phyloP scores from a whole-genome alignment of 2,113 vertebrate genomes.

The Phaethornis superciliosus region DNA sequence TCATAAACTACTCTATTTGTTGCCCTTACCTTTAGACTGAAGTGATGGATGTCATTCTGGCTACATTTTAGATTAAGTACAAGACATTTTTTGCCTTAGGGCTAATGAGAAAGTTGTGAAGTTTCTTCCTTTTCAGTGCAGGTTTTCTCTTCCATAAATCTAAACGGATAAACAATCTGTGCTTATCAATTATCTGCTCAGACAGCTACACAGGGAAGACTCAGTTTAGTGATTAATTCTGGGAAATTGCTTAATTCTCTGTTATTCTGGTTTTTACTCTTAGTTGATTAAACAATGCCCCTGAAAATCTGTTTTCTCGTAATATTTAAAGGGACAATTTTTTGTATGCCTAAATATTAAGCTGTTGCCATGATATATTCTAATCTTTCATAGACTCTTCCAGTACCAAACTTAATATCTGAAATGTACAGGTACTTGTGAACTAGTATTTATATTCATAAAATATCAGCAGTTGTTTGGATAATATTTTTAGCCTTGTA shows the following conservation, averaged over 20 bases:
- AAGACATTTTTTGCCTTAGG: not conserved
- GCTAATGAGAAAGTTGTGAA: not conserved
- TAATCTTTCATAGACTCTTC: not conserved
- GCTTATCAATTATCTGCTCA: not conserved
- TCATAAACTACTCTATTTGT: not conserved
- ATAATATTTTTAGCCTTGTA: not conserved
- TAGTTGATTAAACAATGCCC: not conserved
- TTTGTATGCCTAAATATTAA: not conserved
- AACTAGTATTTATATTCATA: not conserved
- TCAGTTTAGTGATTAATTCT: not conserved
- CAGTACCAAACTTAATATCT: not conserved
- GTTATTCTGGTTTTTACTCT: not conserved
- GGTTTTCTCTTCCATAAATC: not conserved
- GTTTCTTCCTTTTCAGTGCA: not conserved
- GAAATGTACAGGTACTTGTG: not conserved
- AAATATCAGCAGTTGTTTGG: not conserved
- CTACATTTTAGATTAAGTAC: not conserved
- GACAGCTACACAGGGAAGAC: not conserved
- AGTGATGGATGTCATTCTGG: not conserved
- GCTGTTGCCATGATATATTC: not conserved
- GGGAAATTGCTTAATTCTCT: not conserved
- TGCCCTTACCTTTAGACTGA: not conserved
- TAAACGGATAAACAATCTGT: not conserved
- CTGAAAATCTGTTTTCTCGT: not conserved
- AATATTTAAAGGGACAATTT: not conserved